Evolutionary conservation across 2,797 vertebrate genomes (phyloP).

Genomic region (Morus bassanus): DNA sequence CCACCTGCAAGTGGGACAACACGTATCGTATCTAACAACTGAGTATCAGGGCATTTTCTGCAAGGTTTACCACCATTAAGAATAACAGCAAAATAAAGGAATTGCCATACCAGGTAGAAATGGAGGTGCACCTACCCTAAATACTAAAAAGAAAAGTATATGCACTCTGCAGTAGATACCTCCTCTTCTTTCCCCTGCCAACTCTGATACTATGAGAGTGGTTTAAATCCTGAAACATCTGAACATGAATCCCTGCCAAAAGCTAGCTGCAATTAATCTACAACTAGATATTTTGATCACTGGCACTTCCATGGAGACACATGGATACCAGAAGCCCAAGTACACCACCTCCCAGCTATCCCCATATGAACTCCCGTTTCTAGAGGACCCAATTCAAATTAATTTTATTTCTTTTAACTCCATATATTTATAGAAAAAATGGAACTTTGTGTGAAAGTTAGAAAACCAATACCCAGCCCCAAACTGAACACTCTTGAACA

Average conservation of each 20-base stretch:
- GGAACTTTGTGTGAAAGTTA: neutral
- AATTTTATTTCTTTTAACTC: neutral
- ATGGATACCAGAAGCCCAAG: neutral
- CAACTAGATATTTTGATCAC: slow-evolving; percentile 9
- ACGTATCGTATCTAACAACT: neutral
- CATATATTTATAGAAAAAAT: neutral
- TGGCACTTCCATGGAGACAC: neutral
- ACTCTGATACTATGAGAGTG: neutral
- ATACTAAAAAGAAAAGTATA: neutral
- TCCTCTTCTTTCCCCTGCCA: neutral
- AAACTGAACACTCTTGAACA: neutral
- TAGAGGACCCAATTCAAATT: neutral
- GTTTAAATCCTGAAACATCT: neutral
- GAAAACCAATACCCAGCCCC: neutral
- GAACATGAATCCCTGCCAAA: slow-evolving; percentile 16
- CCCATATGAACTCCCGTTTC: neutral
- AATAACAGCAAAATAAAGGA: neutral
- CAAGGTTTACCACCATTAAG: neutral
- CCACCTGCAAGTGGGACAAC: neutral
- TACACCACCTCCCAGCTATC: neutral
- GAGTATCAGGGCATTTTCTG: neutral
- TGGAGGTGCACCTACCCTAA: neutral
- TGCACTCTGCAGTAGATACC: neutral
- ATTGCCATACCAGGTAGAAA: neutral
- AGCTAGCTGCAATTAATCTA: slow-evolving; percentile 4